These are phyloP conservation scores for Varanus komodoensis DNA, from an alignment of 2,113 vertebrate species.

Conservation along the genomic window DNA sequence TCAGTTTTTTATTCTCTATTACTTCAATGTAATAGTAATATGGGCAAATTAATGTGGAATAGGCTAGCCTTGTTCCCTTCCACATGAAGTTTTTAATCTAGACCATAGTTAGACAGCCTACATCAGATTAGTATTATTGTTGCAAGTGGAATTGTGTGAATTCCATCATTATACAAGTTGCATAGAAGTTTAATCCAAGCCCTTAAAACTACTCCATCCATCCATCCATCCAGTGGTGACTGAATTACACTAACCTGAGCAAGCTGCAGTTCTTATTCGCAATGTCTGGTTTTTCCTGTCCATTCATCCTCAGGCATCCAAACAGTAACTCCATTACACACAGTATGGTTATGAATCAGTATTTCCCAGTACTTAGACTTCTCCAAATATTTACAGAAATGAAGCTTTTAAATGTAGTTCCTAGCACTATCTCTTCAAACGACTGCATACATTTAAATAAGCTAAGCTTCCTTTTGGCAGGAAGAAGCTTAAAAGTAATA, in stretches of 20 bases:
- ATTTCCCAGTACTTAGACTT: slow-evolving; percentile 45
- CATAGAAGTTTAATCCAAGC: neutral
- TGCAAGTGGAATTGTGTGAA: neutral
- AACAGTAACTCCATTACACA: slow-evolving; percentile 51
- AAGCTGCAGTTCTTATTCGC: neutral
- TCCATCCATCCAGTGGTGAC: neutral
- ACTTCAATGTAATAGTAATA: no score
- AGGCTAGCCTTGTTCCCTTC: neutral
- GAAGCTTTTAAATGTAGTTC: slow-evolving; percentile 49
- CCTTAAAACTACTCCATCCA: neutral
- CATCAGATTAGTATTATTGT: neutral
- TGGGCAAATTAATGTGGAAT: neutral
- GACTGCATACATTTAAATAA: slow-evolving; percentile 49
- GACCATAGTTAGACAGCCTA: neutral
- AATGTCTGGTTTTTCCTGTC: neutral
- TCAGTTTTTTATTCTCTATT: neutral
- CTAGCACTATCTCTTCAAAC: slow-evolving; percentile 49
- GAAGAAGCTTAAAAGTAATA: slow-evolving; percentile 29
- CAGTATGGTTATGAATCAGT: slow-evolving; percentile 25
- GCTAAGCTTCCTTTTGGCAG: slow-evolving; percentile 33
- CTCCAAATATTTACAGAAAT: slow-evolving; percentile 68
- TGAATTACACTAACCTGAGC: neutral
- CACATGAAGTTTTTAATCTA: neutral
- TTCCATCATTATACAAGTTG: neutral
- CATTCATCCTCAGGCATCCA: slow-evolving; percentile 32